These are phyloP conservation scores for Pseudorhiza aurosa DNA, from an alignment of 30 jellyfish, hydroid and myxozoan species.

Conservation along the genomic window DNA sequence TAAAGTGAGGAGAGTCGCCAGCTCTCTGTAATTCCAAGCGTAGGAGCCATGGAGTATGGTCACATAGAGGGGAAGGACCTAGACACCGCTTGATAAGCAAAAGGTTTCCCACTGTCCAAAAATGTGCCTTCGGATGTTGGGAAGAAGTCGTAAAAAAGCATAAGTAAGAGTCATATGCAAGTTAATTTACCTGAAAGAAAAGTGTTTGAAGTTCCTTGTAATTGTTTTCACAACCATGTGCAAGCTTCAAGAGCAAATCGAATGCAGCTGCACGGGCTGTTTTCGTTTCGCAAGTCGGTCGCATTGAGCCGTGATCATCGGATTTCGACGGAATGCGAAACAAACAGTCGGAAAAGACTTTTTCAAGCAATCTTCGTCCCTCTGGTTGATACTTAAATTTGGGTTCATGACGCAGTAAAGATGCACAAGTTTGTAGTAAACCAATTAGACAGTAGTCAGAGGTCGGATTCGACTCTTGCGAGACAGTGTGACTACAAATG, in stretches of 20 bases:
- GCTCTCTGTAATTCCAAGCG: too few species aligned
- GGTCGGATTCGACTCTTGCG: constrained; percentile 37
- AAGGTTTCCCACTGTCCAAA: too few species aligned
- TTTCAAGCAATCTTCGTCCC: constrained; percentile 70
- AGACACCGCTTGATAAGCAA: too few species aligned
- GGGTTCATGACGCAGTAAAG: constrained; percentile 90
- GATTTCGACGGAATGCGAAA: constrained; percentile 70
- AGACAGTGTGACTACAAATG: constrained; percentile 45
- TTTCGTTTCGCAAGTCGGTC: constrained; percentile 89
- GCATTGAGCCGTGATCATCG: constrained; percentile 30
- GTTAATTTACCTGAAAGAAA: constrained; percentile 59
- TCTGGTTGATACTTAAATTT: constrained; percentile 58
- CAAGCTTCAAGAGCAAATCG: constrained; percentile 87
- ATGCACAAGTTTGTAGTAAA: constrained; percentile 88
- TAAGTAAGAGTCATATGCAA: too few species aligned
- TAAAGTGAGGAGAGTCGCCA: too few species aligned
- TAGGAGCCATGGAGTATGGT: too few species aligned
- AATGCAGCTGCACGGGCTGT: constrained; percentile 93
- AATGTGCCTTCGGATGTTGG: too few species aligned
- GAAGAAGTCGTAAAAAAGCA: too few species aligned
- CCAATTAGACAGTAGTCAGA: constrained; percentile 94
- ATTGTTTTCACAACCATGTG: constrained; percentile 70
- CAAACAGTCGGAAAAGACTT: constrained; percentile 75
- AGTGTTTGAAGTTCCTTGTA: constrained; percentile 77
- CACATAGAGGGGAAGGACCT: too few species aligned